phyloP scores from a whole-genome alignment of 2,113 vertebrate species.

The Corythornis vintsioides region DNA sequence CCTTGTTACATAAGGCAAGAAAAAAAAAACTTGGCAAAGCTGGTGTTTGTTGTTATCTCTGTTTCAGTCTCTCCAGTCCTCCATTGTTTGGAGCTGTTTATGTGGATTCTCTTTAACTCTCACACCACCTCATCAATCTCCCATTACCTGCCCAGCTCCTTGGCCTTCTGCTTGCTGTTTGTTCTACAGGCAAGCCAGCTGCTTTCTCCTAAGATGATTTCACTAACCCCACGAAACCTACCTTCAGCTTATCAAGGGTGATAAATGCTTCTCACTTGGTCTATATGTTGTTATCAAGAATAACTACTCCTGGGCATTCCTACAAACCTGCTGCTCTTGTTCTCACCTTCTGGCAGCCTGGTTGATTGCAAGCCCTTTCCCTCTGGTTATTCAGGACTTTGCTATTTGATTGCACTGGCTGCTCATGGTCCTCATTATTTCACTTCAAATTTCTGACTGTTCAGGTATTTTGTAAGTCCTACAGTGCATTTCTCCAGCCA shows the following conservation, averaged over 20 bases:
- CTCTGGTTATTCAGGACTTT: not conserved
- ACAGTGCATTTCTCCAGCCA: not conserved
- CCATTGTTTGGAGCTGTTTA: not conserved
- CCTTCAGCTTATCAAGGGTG: not conserved
- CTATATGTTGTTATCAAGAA: not conserved
- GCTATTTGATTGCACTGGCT: not conserved
- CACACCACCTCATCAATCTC: not conserved
- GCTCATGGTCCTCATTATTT: not conserved
- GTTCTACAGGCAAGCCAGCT: not conserved
- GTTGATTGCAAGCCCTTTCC: not conserved
- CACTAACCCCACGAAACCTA: slow-evolving; percentile 2
- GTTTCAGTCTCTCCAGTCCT: not conserved
- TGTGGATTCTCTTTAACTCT: not conserved
- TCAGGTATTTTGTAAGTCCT: not conserved
- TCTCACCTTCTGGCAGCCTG: not conserved
- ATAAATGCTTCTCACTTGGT: slow-evolving; percentile 7
- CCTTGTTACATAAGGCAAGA: not conserved
- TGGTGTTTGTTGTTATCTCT: not conserved
- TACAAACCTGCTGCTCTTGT: not conserved
- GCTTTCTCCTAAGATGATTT: slow-evolving; percentile 25
- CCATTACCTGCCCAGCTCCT: not conserved
- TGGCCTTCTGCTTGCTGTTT: not conserved
- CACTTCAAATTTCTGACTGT: not conserved
- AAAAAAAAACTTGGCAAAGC: not conserved
- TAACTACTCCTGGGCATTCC: not conserved